Evolutionary conservation across 2,888 invertebrate genomes (phyloP), one percentile per base, ranked within the genome.

Genomic region (Drosophila greeni): DNA sequence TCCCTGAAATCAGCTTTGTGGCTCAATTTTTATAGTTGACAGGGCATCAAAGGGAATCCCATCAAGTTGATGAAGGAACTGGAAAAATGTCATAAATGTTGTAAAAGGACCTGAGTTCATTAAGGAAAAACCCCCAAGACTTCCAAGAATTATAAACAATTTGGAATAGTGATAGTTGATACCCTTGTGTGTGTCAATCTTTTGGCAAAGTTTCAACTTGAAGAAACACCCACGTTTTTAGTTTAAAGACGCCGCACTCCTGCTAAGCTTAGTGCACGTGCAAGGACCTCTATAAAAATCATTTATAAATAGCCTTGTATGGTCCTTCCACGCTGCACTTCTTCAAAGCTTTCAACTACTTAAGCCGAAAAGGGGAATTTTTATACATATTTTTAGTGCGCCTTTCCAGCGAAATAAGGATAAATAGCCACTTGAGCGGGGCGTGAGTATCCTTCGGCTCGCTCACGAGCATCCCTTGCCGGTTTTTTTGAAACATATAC

Each of bases 351-450:
- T 56, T 64, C 67, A 34, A 20, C 56, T 65, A 43, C 67, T 67
- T 62, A 52, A 43, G 53, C 36, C 47, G 23, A 48, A n/a, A 0
- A 24, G 16, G 40, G 20, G 56, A 48, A 45, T 48, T 53, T 55
- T 26, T 40, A 54, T 53, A 52, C 31, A 72, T 55, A 60, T 64
- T 54, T 33, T 37, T 45, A 64, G 54, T 39, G 34, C 40, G 62
- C 45, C 43, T 48, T 75, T 69, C 54, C 18, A 64, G 49, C 39
- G 55, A 73, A 68, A 73, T 73, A 66, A 57, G 78, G 58, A 80
- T 82, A 80, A 77, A 80, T 75, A 59, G 72, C 65, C 45, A 58
- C 67, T 66, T 57, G 40, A 40, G 62, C 36, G 40, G 51, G 51
- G 65, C 47, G 57, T 31, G 47, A 62, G 52, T 51, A 64, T 52